Evolutionary conservation across 2,888 invertebrate genomes (phyloP).

Genomic region (Caenorhabditis afra): DNA sequence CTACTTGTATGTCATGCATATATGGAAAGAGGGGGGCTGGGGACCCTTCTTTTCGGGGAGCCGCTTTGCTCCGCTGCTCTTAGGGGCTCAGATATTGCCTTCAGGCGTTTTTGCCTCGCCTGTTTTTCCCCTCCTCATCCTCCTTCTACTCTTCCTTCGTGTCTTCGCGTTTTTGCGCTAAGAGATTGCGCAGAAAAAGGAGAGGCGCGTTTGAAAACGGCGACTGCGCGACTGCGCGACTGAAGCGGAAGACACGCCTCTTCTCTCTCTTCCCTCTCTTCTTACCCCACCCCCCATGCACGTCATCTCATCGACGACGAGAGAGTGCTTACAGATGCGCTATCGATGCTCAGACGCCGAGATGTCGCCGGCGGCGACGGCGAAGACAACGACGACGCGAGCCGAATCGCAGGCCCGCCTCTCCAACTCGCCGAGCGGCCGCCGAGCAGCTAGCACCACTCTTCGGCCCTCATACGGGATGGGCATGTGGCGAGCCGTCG

Average conservation of each 20-base stretch:
- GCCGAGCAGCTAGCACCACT: constrained; percentile 49
- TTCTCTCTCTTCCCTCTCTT: constrained; percentile 39
- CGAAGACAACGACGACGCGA: constrained; percentile 44
- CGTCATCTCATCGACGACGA: constrained; percentile 41
- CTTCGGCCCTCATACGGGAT: constrained; percentile 63
- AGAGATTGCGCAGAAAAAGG: constrained; percentile 21
- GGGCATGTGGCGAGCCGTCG: constrained; percentile 64
- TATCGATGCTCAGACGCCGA: constrained; percentile 42
- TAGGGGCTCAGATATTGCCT: constrained; percentile 49
- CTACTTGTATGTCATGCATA: constrained; percentile 50
- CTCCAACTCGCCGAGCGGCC: constrained; percentile 48
- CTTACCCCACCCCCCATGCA: constrained; percentile 46
- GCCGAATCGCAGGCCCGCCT: constrained; percentile 42
- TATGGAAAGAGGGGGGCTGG: constrained; percentile 23
- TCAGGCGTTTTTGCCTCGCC: constrained; percentile 43
- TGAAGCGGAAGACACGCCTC: constrained; percentile 2
- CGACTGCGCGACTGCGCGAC: constrained; percentile 44
- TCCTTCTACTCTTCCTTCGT: not conserved
- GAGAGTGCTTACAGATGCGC: constrained; percentile 53
- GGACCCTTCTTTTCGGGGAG: constrained; percentile 31
- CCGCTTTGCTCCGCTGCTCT: constrained; percentile 18
- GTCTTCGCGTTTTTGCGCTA: constrained; percentile 2
- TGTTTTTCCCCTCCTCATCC: constrained; percentile 7
- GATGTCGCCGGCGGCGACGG: constrained; percentile 33
- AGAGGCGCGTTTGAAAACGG: constrained; percentile 19